phyloP scores from a whole-genome alignment of 2,797 vertebrate genomes.

The Malacoctenus gilli region DNA sequence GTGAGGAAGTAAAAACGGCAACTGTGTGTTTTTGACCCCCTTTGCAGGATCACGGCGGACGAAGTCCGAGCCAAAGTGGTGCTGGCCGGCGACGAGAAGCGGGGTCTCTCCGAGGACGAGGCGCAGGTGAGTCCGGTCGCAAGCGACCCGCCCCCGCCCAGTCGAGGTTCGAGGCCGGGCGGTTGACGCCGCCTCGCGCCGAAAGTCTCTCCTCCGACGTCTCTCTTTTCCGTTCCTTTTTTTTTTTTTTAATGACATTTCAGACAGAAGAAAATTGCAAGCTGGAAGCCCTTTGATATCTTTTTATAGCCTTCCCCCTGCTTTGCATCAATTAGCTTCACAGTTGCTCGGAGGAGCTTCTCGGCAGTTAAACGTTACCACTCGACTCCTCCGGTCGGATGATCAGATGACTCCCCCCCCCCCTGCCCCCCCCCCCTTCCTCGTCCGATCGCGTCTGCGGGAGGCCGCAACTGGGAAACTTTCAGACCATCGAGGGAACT shows the following conservation, averaged over 20 bases:
- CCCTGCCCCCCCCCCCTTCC: no score
- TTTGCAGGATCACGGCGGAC: conserved; percentile 70
- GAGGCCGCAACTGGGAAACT: no score
- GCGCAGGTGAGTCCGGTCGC: conserved; percentile 63
- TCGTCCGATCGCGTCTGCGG: no score
- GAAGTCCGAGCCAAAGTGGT: conserved; percentile 71
- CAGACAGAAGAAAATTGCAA: background rate
- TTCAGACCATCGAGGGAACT: no score
- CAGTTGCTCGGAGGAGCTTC: conserved; percentile 13
- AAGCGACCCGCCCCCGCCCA: no score
- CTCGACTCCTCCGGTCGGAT: conserved; percentile 7
- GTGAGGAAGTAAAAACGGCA: no score
- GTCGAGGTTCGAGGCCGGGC: no score
- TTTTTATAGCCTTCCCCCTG: conserved; percentile 5
- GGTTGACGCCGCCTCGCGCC: background rate
- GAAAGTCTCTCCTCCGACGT: conserved; percentile 1
- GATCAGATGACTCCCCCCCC: background rate
- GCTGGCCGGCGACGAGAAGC: conserved; percentile 53
- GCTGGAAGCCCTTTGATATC: conserved; percentile 16
- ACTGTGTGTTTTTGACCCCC: conserved; percentile 15
- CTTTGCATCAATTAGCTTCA: conserved; percentile 4
- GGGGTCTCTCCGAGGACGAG: conserved; percentile 66
- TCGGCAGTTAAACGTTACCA: conserved; percentile 3
- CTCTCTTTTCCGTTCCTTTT: background rate
- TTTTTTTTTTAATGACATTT: conserved; percentile 9